Conservation (phyloP, 2,888 invertebrate species). For the Sepiola atlantica region DNA sequence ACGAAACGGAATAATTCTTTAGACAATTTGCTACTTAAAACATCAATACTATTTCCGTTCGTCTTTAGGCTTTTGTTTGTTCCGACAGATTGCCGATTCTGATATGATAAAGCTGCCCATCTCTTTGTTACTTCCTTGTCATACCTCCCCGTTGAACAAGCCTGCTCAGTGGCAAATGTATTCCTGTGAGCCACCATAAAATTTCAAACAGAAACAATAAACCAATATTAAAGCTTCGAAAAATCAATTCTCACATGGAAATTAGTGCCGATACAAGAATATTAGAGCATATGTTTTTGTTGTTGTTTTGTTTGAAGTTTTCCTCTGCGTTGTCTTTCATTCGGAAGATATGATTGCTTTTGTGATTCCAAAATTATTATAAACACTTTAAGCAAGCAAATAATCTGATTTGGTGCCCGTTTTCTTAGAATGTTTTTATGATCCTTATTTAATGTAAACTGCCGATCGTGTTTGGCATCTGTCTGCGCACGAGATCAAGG, state of each 20-base stretch:
- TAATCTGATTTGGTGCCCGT: neutral
- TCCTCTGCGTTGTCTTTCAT: neutral
- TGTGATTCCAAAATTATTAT: neutral
- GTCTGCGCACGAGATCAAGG: neutral
- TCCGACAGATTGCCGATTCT: neutral
- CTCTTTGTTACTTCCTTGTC: neutral
- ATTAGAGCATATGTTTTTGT: neutral
- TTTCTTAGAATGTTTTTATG: neutral
- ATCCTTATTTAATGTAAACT: neutral
- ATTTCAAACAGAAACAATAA: conserved; percentile 2
- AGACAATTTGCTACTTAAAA: neutral
- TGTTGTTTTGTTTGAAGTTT: neutral
- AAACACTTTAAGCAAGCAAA: neutral
- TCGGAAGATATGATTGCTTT: neutral
- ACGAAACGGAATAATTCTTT: neutral
- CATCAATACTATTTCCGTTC: neutral
- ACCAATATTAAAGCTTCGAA: neutral
- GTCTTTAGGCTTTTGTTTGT: neutral
- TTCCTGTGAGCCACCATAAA: neutral
- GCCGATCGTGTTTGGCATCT: neutral
- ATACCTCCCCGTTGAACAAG: neutral
- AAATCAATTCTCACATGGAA: neutral
- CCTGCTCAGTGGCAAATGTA: neutral
- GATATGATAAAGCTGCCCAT: neutral
- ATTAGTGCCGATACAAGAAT: neutral